Evolutionary conservation across 2,113 vertebrate genomes (phyloP).

Genomic region (Cranoglanis bouderius): DNA sequence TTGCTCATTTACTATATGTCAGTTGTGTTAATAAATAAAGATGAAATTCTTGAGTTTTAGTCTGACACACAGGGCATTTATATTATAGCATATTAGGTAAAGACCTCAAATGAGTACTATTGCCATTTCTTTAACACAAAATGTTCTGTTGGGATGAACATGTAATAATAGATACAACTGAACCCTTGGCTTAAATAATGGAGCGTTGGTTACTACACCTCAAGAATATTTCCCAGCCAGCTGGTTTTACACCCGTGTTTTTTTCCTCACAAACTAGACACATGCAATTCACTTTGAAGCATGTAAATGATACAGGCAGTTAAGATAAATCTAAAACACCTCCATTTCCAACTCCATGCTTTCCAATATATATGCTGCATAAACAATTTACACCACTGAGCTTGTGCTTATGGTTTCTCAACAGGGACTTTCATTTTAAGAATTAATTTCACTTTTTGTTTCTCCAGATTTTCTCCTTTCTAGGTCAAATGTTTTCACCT

Average conservation of each 20-base stretch:
- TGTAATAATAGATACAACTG: neutral
- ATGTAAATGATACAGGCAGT: neutral
- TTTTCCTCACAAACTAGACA: neutral
- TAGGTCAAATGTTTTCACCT: conserved; percentile 25
- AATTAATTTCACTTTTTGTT: neutral
- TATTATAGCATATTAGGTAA: neutral
- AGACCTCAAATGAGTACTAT: neutral
- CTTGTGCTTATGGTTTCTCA: neutral
- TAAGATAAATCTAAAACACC: neutral
- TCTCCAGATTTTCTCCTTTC: conserved; percentile 6
- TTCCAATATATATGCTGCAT: neutral
- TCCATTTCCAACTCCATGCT: neutral
- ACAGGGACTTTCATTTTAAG: neutral
- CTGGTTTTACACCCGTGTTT: neutral
- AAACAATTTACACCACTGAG: neutral
- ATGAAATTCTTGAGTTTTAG: neutral
- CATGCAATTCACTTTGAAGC: neutral
- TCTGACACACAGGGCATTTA: neutral
- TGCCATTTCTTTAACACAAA: neutral
- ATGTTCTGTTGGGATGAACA: neutral
- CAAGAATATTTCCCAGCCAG: conserved; percentile 14
- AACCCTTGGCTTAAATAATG: neutral
- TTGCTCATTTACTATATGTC: neutral
- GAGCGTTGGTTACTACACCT: neutral
- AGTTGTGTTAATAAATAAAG: neutral